Conservation (phyloP, 1,140 invertebrate species). For the Aphis craccivora region DNA sequence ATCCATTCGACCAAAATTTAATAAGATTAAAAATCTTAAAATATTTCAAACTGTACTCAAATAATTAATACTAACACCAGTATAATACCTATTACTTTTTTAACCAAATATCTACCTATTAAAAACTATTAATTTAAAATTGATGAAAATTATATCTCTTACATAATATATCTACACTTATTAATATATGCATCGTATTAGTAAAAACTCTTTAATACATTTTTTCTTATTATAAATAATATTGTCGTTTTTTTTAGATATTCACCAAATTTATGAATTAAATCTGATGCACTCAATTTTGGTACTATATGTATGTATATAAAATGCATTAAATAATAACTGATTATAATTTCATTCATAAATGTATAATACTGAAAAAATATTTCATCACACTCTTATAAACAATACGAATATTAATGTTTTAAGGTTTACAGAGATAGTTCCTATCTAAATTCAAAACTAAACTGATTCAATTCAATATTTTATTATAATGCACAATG, state of each 20-base stretch:
- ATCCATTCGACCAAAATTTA: background rate
- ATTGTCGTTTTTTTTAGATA: background rate
- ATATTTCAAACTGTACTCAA: too few relatives aligned
- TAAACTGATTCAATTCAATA: background rate
- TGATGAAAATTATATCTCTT: background rate
- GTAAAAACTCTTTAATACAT: background rate
- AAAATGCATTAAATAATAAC: background rate
- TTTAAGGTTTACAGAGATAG: background rate
- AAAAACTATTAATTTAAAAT: background rate
- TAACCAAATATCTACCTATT: background rate
- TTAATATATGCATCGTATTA: background rate
- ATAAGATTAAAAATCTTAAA: background rate
- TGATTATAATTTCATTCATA: rapidly evolving
- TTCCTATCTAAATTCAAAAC: background rate
- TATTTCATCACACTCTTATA: background rate
- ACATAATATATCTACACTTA: background rate
- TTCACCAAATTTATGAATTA: background rate
- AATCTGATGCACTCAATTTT: background rate
- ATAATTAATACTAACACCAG: too few relatives aligned
- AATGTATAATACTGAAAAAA: background rate
- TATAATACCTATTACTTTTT: background rate
- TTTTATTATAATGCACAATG: background rate
- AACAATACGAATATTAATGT: background rate
- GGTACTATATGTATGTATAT: background rate
- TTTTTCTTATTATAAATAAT: background rate